Conservation (phyloP, 1,140 invertebrate species). For the Magallana angulata region DNA sequence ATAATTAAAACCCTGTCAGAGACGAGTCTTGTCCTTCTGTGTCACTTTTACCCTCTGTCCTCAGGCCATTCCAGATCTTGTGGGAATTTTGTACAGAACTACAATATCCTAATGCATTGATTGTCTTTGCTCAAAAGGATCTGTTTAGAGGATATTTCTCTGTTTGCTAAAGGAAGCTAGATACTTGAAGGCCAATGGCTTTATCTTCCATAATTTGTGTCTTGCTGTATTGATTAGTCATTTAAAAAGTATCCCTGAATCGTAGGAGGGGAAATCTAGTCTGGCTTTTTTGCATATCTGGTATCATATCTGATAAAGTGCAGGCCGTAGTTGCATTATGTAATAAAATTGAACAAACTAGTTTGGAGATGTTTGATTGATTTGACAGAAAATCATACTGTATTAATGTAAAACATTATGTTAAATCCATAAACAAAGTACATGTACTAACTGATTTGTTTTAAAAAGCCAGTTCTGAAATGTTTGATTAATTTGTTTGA, state of each 20-base stretch:
- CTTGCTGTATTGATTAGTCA: conserved; percentile 3
- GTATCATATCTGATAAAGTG: too few relatives aligned
- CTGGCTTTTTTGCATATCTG: not conserved
- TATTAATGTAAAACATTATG: too few relatives aligned
- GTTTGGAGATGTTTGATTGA: too few relatives aligned
- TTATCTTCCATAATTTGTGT: not conserved
- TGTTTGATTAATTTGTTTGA: too few relatives aligned
- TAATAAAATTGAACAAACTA: too few relatives aligned
- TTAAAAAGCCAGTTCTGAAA: too few relatives aligned
- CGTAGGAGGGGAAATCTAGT: not conserved
- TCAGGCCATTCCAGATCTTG: conserved; percentile 1
- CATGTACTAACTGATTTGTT: too few relatives aligned
- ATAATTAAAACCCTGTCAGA: not conserved
- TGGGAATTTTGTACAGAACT: not conserved
- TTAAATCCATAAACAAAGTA: too few relatives aligned
- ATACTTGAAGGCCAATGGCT: conserved; percentile 5
- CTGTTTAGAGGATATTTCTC: not conserved
- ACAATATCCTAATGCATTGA: conserved; percentile 25
- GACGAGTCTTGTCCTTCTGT: not conserved
- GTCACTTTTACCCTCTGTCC: not conserved
- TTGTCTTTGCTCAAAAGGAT: not conserved
- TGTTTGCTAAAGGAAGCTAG: not conserved
- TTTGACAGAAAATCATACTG: too few relatives aligned
- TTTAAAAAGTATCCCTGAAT: not conserved
- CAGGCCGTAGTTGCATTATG: too few relatives aligned